Conservation (phyloP, 2,113 vertebrate genomes). For the Tachuris rubrigastra region DNA sequence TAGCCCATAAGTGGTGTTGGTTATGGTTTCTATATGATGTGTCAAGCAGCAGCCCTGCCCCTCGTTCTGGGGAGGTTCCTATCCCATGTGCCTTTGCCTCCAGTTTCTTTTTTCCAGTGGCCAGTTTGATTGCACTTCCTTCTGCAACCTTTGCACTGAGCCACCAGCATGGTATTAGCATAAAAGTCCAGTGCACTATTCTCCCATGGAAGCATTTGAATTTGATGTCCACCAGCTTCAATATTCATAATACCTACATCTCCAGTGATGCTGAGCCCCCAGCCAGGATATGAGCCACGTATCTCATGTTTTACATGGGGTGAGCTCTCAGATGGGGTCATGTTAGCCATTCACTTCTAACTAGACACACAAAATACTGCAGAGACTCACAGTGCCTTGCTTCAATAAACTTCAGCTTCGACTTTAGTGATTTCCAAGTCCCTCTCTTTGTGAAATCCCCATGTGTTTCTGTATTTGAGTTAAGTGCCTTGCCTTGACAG, state of each 20-base stretch:
- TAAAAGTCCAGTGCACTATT: neutral
- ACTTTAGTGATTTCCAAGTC: neutral
- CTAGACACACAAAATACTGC: neutral
- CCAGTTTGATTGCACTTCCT: neutral
- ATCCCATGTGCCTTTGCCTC: neutral
- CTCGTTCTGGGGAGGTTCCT: neutral
- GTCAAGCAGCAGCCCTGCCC: neutral
- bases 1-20: neutral
- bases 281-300: rapidly evolving
- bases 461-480: neutral
- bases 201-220: neutral
- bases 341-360: rapidly evolving
- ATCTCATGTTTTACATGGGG: neutral
- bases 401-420: rapidly evolving
- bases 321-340: neutral
- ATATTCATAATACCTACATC: neutral
- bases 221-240: neutral
- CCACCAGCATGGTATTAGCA: neutral
- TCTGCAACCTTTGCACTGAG: neutral
- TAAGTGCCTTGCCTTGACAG: neutral
- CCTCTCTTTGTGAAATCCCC: neutral
- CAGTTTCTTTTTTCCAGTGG: neutral
- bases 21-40: neutral
- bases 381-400: neutral
- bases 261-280: neutral